These are phyloP conservation scores for Litoditis marina DNA, from an alignment of 2,888 invertebrate species.

Conservation along the genomic window DNA sequence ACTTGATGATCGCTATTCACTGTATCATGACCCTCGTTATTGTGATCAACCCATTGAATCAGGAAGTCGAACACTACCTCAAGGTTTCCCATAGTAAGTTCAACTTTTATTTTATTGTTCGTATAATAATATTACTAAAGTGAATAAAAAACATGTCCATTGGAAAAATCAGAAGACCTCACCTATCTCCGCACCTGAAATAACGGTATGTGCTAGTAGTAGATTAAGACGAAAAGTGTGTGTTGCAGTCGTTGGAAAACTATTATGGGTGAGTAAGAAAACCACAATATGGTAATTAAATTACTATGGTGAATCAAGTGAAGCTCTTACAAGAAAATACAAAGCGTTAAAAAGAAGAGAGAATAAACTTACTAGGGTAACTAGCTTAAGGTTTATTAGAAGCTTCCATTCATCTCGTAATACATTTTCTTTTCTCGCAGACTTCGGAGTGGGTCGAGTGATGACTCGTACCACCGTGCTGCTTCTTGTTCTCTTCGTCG, in stretches of 20 bases:
- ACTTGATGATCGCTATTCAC: slow-evolving; percentile 60
- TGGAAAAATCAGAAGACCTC: too few relatives aligned
- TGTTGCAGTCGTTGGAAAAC: too few relatives aligned
- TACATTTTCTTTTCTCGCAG: too few relatives aligned
- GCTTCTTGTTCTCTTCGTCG: slow-evolving; percentile 47
- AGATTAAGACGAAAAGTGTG: too few relatives aligned
- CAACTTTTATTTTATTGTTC: neutral
- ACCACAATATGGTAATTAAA: too few relatives aligned
- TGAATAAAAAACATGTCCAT: neutral
- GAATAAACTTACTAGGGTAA: neutral
- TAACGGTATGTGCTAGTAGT: too few relatives aligned
- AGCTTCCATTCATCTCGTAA: neutral
- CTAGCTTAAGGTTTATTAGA: neutral
- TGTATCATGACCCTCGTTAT: slow-evolving; percentile 60
- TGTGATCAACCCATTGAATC: slow-evolving; percentile 57
- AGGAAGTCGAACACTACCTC: slow-evolving; percentile 56
- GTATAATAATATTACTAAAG: neutral
- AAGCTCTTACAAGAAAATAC: too few relatives aligned
- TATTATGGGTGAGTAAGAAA: too few relatives aligned
- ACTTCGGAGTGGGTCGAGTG: slow-evolving; percentile 52
- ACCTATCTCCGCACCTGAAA: too few relatives aligned
- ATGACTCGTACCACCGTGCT: slow-evolving; percentile 47
- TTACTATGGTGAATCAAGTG: neutral
- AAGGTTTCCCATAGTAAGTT: slow-evolving; percentile 47
- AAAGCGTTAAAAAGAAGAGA: too few relatives aligned